These are phyloP conservation scores for Pinna nobilis DNA, from an alignment of 1,140 invertebrate genomes.

Conservation along the genomic window DNA sequence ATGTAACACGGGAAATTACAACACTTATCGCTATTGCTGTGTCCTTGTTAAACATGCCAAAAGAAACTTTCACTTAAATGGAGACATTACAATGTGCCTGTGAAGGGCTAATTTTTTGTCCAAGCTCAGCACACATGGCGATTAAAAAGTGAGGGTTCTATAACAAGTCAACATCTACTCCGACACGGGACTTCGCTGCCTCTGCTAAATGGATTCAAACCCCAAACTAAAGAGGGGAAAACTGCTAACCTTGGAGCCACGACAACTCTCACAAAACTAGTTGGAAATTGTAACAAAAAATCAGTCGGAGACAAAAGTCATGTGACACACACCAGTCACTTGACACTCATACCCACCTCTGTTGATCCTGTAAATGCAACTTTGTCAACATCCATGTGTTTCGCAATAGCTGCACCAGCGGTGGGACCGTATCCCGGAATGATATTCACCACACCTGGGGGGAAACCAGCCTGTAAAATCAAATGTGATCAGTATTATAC, in stretches of 20 bases:
- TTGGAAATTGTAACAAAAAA: background rate
- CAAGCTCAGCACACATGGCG: too few relatives aligned
- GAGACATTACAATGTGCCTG: too few relatives aligned
- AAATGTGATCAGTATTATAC: background rate
- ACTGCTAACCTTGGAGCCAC: background rate
- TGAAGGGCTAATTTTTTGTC: too few relatives aligned
- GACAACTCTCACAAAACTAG: background rate
- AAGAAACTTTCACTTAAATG: too few relatives aligned
- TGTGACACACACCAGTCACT: background rate
- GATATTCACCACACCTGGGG: slow-evolving; percentile 89
- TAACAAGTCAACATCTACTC: too few relatives aligned
- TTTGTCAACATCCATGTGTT: slow-evolving; percentile 87
- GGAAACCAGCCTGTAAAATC: slow-evolving; percentile 83
- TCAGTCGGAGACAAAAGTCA: background rate
- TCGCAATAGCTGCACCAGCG: slow-evolving; percentile 76
- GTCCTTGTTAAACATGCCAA: too few relatives aligned
- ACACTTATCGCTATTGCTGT: too few relatives aligned
- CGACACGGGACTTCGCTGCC: background rate
- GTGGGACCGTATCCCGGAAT: slow-evolving; percentile 81
- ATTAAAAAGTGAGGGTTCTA: too few relatives aligned
- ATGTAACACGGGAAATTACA: too few relatives aligned
- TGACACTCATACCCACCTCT: slow-evolving; percentile 45
- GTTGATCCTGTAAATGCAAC: slow-evolving; percentile 89
- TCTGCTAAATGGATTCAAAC: background rate
- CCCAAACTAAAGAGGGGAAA: too few relatives aligned